Conservation (phyloP, 2,888 invertebrate genomes). For the Heliconius charithonia region DNA sequence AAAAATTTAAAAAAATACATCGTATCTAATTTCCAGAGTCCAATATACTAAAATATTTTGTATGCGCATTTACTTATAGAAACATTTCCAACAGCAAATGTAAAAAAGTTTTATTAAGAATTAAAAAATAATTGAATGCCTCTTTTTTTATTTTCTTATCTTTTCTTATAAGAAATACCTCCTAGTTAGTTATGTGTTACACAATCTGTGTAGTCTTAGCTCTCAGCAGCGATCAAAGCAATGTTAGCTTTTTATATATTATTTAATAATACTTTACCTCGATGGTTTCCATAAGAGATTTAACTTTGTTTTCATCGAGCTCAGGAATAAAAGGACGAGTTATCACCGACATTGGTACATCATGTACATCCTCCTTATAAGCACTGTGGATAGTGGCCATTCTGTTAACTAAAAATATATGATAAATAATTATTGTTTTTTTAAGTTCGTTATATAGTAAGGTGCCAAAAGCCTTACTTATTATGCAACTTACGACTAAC, state of each 20-base stretch:
- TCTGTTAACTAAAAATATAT: conserved; percentile 55
- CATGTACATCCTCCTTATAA: conserved; percentile 86
- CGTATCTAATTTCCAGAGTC: too few relatives aligned
- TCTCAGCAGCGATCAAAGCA: not conserved
- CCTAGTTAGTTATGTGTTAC: not conserved
- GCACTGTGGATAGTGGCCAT: conserved; percentile 87
- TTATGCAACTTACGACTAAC: not conserved
- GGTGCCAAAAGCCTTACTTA: not conserved
- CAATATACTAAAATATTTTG: too few relatives aligned
- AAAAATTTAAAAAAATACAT: too few relatives aligned
- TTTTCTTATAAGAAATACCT: not conserved
- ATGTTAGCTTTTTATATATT: not conserved
- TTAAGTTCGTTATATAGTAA: not conserved
- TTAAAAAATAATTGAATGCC: not conserved
- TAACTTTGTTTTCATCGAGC: conserved; percentile 90
- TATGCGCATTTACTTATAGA: too few relatives aligned
- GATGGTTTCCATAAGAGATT: conserved; percentile 90
- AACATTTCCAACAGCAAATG: not conserved
- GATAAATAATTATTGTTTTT: not conserved
- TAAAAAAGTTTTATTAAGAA: not conserved
- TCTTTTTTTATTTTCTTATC: not conserved
- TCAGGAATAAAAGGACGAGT: conserved; percentile 90
- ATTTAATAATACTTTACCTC: conserved; percentile 69
- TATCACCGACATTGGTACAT: conserved; percentile 90
- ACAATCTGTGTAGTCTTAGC: not conserved